Base-by-base conservation (phyloP, 1,140 invertebrate genomes). In the Pseudobourletiella spinata region DNA sequence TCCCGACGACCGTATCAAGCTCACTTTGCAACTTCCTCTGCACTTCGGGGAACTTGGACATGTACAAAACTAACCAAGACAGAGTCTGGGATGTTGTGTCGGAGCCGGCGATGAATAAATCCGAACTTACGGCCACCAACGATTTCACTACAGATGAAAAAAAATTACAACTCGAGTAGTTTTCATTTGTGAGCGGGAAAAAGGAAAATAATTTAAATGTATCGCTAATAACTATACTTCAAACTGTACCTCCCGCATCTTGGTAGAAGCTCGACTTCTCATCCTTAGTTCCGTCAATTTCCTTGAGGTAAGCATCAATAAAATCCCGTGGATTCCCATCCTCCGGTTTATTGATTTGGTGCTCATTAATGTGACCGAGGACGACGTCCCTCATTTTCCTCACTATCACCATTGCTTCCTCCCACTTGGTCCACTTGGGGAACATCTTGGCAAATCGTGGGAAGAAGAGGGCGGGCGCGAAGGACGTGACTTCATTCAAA, bases 291-390 rank as follows among this genome's bases (percentile, higher is more conserved):
- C 28, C 39, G 22, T 63, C 35, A 15, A 63, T 54, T 63, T 63
- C 57, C n/a, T 60, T 48, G 6, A 63, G n/a, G 26, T 63, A 63
- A 2, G 30, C 55, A 42, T 63, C 61, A 16, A 58, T 61, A 15
- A 63, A 63, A 51, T 63, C 57, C 32, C 61, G 4, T 6, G 39
- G 54, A 32, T 29, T 83, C 32, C 82, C 79, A 25, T 80, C 67
- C 63, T 77, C 71, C 58, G 80, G 75, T 63, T 86, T 86, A 1
- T 79, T 82, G 30, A 79, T 74, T 61, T 87, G 86, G 71, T 93
- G 89, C 61, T 81, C 81, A 43, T 59, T 32, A 1, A 32, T 22
- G 16, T n/a, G 22, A 25, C 30, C 26, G n/a, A 20, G 26, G 26
- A 54, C 15, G 18, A 39, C 35, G 20, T 57, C 42, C 11, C 16